Percentiles rank a stretch among this genome's conserved stretches.
Evolutionary conservation across 2,113 vertebrate genomes (phyloP).

Genomic region (Tricholaema leucomelas): DNA sequence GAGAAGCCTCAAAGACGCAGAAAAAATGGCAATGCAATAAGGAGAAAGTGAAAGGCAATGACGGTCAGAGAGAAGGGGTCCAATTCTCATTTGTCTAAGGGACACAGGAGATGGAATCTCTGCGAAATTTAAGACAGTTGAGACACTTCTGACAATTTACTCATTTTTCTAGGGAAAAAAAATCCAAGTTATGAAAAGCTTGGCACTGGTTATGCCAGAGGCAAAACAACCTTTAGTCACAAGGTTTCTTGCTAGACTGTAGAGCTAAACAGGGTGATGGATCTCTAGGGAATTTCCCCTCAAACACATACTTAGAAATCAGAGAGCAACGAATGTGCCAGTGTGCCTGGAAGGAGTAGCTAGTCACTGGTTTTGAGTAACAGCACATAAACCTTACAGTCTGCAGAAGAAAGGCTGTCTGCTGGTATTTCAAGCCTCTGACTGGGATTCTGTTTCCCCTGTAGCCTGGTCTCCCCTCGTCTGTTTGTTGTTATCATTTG

Average conservation of each 20-base stretch:
- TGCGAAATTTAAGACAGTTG: background rate
- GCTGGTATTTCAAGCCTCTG: constrained; percentile 4
- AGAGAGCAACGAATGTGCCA: background rate
- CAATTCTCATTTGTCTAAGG: background rate
- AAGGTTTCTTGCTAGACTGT: background rate
- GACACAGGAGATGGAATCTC: background rate
- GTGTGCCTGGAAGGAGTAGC: constrained; percentile 1
- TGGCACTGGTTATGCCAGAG: background rate
- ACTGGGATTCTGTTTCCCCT: constrained; percentile 22
- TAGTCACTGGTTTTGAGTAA: background rate
- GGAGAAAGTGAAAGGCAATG: background rate
- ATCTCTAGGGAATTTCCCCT: background rate
- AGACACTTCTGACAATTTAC: background rate
- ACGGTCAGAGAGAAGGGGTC: background rate
- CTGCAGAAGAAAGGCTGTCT: constrained; percentile 22
- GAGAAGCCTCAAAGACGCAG: background rate
- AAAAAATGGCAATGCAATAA: background rate
- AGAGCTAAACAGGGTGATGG: background rate
- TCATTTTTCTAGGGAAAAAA: background rate
- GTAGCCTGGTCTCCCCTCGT: constrained; percentile 42
- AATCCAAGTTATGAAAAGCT: background rate
- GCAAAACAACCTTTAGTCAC: background rate
- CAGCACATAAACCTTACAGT: background rate
- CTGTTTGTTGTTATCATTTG: constrained; percentile 50
- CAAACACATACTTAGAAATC: background rate